Base-by-base conservation (phyloP, 2,113 vertebrate species). In the Aspidoscelis tigris region DNA sequence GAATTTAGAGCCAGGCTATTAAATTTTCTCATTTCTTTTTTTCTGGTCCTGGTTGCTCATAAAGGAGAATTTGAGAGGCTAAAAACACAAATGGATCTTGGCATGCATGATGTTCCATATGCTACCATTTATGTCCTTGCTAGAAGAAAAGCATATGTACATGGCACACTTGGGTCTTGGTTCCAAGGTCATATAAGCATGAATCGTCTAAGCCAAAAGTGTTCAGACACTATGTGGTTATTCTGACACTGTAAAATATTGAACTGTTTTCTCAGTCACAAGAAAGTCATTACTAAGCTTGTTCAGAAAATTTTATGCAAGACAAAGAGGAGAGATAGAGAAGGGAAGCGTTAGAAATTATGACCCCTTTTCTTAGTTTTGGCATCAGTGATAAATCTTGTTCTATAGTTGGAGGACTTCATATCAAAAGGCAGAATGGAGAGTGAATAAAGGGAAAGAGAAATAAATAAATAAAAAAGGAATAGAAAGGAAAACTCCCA, bases 331-430 rank as follows among this genome's bases (percentile, higher is more conserved):
- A 91, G 73, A 85, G 55, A 88, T 76, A 75, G 10, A 78, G 76
- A 74, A 85, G 76, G 76, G 80, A 87, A 81, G 76, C 76, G 58
- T 89, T 76, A 93, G 86, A 90, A 94, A 92, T 94, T 91, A 93
- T 85, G 87, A 87, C 24, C 0, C 0, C 43, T 73, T 94, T 93
- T 93, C 89, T 82, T 43, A 90, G 77, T 85, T 89, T 87, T 93
- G 89, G 87, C 91, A 92, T 85, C 53, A 84, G 82, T 55, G 68
- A 90, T 94, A 84, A 89, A 93, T 94, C 88, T 93, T 80, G 73
- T 90, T 88, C 81, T 89, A 58, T 33, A 82, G 78, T 91, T 88
- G 88, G 84, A 92, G 50, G 81, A 83, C 90, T 68, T 87, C 39
- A 90, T 85, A 83, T 86, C 64, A 26, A 84, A 86, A 91, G 70